These are phyloP conservation scores for Agelas oroides DNA, from an alignment of 37 sponge, comb jelly and placozoan genomes.

Conservation along the genomic window DNA sequence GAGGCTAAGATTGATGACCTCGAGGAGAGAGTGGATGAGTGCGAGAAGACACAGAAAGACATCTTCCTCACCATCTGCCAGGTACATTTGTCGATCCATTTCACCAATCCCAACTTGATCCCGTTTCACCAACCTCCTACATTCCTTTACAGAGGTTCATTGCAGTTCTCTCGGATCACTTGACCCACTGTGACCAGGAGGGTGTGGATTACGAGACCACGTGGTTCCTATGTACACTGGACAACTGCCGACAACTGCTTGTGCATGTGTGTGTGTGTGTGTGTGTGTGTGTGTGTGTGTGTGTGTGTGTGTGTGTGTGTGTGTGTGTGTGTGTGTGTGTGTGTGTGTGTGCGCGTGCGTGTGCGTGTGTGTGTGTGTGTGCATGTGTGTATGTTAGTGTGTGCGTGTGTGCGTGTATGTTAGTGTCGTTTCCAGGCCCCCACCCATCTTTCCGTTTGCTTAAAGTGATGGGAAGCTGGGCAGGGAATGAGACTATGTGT, in stretches of 20 bases:
- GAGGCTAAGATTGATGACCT: slow-evolving; percentile 39
- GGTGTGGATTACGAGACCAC: slow-evolving; percentile 65
- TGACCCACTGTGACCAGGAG: slow-evolving; percentile 68
- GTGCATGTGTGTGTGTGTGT: slow-evolving; percentile 43
- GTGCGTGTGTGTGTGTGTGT: slow-evolving; percentile 55
- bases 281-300: slow-evolving; percentile 45
- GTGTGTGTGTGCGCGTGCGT: slow-evolving; percentile 51
- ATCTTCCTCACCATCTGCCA: slow-evolving; percentile 57
- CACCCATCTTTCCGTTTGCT: not conserved
- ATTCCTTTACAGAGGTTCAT: slow-evolving; percentile 35
- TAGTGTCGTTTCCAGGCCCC: not conserved
- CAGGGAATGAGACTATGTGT: too few relatives aligned
- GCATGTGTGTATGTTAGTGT: slow-evolving; percentile 57
- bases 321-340: slow-evolving; percentile 57
- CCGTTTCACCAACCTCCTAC: too few relatives aligned
- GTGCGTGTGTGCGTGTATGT: slow-evolving; percentile 24
- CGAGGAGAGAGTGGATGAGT: slow-evolving; percentile 67
- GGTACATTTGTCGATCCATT: too few relatives aligned
- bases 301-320: slow-evolving; percentile 57
- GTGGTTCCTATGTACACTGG: slow-evolving; percentile 72
- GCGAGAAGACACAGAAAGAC: slow-evolving; percentile 55
- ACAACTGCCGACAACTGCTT: slow-evolving; percentile 71
- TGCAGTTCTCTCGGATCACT: slow-evolving; percentile 52
- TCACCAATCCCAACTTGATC: too few relatives aligned
- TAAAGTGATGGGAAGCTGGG: too few relatives aligned